Percentiles rank a stretch among this genome's conserved stretches.
These are phyloP conservation scores for Gadus macrocephalus DNA, from an alignment of 2,113 vertebrate genomes.

Conservation along the genomic window DNA sequence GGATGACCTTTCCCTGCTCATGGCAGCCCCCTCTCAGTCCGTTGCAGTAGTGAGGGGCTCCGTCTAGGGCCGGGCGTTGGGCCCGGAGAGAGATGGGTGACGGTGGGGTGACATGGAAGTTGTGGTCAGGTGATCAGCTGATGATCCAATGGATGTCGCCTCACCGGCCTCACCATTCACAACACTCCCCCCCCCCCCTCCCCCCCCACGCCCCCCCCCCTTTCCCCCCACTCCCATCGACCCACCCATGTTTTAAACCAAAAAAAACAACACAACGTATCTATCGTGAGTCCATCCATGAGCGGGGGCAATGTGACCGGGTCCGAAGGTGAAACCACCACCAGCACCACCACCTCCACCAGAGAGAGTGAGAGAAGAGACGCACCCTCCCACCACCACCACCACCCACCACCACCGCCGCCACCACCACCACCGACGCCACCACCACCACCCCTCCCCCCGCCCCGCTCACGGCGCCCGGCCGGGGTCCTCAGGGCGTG, in stretches of 20 bases:
- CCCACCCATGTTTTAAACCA: neutral
- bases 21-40: neutral
- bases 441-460: conserved; percentile 39
- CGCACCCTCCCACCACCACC: neutral
- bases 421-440: conserved; percentile 9
- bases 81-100: conserved; percentile 55
- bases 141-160: conserved; percentile 23
- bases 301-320: conserved; percentile 34
- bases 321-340: neutral
- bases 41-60: no score
- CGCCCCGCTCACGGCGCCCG: conserved; percentile 53
- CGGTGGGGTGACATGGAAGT: conserved; percentile 59
- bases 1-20: conserved; percentile 26
- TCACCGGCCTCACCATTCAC: conserved; percentile 41
- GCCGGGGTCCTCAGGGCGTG: conserved; percentile 84
- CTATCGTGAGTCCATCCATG: conserved; percentile 77
- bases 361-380: neutral
- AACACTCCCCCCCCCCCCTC: conserved; percentile 54
- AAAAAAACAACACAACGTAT: conserved; percentile 28
- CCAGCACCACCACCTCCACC: conserved; percentile 7
- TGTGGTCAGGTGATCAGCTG: conserved; percentile 54
- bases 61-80: no score
- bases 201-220: conserved; percentile 50
- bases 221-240: conserved; percentile 64
- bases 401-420: neutral